Evolutionary conservation across 2,888 invertebrate genomes (phyloP), one percentile per base, ranked within the genome.

Genomic region (Drosophila kanekoi): DNA sequence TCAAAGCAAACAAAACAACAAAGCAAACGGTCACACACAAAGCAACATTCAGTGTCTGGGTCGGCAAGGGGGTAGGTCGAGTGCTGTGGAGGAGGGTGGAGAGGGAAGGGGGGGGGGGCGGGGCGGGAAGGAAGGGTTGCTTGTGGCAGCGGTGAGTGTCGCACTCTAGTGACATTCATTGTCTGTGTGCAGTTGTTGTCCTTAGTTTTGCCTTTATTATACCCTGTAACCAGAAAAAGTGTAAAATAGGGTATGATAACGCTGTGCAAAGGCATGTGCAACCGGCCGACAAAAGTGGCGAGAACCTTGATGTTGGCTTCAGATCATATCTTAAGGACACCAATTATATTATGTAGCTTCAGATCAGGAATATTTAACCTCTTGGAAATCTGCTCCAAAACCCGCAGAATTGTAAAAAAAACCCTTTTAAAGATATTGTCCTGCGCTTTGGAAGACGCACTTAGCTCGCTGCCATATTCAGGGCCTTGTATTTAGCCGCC

Each of bases 1-100:
- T 59, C 65, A 77, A 61, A 77, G 69, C 57, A 62, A 73, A 69
- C 61, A 77, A 60, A 67, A 40, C 51, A 72, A 52, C 77, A 72
- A 67, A 62, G 56, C 54, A 43, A 53, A 60, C 54, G 52, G 52
- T 41, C 59, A 69, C 54, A 70, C 44, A 57, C 53, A 69, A 54
- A 59, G 64, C 63, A 44, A 65, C 49, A 61, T 33, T 41, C 52
- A 61, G 44, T 62, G 71, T 38, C 41, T 41, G 32, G 35, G 45
- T 23, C n/a, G 32, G 18, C 4, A 8, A n/a, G 16, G 20, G 23
- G 10, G 28, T 28, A 8, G 2, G 28, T 28, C 28, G n/a, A 33
- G 43, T 9, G 18, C 20, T 14, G 11, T 2, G 28, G 44, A 3
- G 28, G 44, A 18, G 11, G 3, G 11, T 2, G 28, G 44, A 3